Percentiles rank a stretch among this genome's conserved stretches.
Evolutionary conservation across 2,113 vertebrate genomes (phyloP).

Genomic region (Mystacornis crossleyi): DNA sequence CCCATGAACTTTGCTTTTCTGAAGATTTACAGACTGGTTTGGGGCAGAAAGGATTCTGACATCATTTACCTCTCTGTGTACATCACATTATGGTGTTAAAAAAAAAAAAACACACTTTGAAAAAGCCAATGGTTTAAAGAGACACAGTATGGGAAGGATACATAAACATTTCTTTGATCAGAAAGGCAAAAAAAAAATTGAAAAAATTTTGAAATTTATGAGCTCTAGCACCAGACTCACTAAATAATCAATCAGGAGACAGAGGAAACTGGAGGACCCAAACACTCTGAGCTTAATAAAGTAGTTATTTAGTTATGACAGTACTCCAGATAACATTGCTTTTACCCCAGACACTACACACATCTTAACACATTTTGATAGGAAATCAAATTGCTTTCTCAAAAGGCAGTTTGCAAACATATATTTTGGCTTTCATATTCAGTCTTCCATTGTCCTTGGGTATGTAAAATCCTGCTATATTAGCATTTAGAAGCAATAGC

Average conservation of each 20-base stretch:
- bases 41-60: conserved; percentile 38
- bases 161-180: conserved; percentile 40
- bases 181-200: conserved; percentile 6
- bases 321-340: background rate
- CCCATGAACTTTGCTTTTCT: conserved; percentile 70
- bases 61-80: conserved; percentile 7
- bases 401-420: background rate
- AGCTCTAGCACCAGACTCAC: background rate
- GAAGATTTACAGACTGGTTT: conserved; percentile 23
- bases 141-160: background rate
- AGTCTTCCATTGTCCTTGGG: background rate
- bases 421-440: background rate
- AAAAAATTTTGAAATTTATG: conserved; percentile 32
- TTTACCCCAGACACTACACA: background rate
- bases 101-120: background rate
- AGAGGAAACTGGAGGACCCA: background rate
- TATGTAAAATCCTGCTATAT: background rate
- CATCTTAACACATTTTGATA: background rate
- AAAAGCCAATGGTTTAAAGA: background rate
- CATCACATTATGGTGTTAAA: conserved; percentile 39
- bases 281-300: background rate
- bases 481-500: background rate
- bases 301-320: background rate
- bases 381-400: background rate
- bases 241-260: background rate